Percentiles rank a stretch among this genome's conserved stretches.
phyloP scores from a whole-genome alignment of 1,140 invertebrate species.

The Caenorhabditis tropicalis region DNA sequence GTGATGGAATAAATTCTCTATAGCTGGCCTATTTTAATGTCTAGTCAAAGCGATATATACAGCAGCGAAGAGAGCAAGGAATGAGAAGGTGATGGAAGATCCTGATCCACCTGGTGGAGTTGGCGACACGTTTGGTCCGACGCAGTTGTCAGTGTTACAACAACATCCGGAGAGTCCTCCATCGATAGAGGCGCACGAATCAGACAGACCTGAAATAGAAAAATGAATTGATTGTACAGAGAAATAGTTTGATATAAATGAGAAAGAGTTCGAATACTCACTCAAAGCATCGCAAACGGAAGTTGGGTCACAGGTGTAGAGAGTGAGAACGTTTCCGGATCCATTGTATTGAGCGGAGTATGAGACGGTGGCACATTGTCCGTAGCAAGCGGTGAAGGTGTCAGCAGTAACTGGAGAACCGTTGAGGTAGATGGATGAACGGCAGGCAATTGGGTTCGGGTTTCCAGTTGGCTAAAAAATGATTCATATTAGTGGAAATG shows the following conservation, averaged over 20 bases:
- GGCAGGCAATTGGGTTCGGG: slow-evolving; percentile 41
- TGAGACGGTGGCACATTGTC: slow-evolving; percentile 44
- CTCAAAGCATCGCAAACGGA: slow-evolving; percentile 24
- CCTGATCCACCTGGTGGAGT: slow-evolving; percentile 18
- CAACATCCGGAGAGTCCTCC: slow-evolving; percentile 14
- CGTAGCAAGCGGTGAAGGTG: slow-evolving; percentile 32
- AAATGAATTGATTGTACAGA: not conserved
- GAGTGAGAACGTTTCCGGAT: not conserved
- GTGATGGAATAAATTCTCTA: slow-evolving; percentile 20
- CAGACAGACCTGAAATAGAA: not conserved
- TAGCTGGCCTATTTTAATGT: slow-evolving; percentile 14
- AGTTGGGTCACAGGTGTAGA: slow-evolving; percentile 48
- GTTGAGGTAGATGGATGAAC: slow-evolving; percentile 41
- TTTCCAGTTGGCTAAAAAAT: not conserved
- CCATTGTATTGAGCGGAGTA: slow-evolving; percentile 36
- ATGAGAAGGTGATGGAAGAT: slow-evolving; percentile 31
- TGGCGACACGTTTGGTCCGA: slow-evolving; percentile 5
- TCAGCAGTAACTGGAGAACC: not conserved
- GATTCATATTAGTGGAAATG: not conserved
- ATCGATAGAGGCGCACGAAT: not conserved
- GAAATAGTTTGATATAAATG: too few relatives aligned
- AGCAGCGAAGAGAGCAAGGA: slow-evolving; percentile 33
- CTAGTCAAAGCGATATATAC: slow-evolving; percentile 35
- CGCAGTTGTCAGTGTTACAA: slow-evolving; percentile 16
- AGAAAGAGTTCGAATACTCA: too few relatives aligned